Conservation (phyloP, 37 sponge, comb jelly and placozoan genomes). For the Lycopodina hypogea region DNA sequence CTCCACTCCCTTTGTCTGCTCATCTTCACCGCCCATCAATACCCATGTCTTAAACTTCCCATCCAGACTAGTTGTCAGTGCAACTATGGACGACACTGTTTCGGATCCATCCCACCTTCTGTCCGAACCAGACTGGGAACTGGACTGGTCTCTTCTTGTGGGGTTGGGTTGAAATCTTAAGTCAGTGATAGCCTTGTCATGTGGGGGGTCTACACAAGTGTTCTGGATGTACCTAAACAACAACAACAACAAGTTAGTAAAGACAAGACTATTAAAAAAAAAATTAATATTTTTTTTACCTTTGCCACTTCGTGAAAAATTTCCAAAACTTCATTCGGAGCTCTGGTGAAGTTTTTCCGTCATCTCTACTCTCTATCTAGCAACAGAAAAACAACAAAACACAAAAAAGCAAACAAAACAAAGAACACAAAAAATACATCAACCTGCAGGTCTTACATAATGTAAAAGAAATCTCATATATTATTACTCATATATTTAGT, state of each 20-base stretch:
- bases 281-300: conserved; percentile 16
- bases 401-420: not conserved
- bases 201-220: conserved; percentile 83
- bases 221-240: conserved; percentile 60
- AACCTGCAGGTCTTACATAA: not conserved
- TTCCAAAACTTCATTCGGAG: conserved; percentile 80
- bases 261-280: not conserved
- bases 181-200: conserved; percentile 48
- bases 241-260: not conserved
- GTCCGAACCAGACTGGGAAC: not conserved
- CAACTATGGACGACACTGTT: not conserved
- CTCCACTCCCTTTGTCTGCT: conserved; percentile 1
- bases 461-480: not conserved
- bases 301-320: conserved; percentile 31
- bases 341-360: conserved; percentile 55
- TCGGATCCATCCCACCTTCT: too few species aligned
- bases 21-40: conserved; percentile 18
- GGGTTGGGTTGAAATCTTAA: conserved; percentile 58
- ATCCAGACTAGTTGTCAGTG: conserved; percentile 64
- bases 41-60: conserved; percentile 74
- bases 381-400: not conserved
- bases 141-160: not conserved
- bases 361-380: conserved; percentile 75
- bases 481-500: too few species aligned
- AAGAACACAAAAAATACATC: too few species aligned